These are phyloP conservation scores for Gerris lacustris DNA, from an alignment of 2,888 invertebrate genomes.

Conservation along the genomic window DNA sequence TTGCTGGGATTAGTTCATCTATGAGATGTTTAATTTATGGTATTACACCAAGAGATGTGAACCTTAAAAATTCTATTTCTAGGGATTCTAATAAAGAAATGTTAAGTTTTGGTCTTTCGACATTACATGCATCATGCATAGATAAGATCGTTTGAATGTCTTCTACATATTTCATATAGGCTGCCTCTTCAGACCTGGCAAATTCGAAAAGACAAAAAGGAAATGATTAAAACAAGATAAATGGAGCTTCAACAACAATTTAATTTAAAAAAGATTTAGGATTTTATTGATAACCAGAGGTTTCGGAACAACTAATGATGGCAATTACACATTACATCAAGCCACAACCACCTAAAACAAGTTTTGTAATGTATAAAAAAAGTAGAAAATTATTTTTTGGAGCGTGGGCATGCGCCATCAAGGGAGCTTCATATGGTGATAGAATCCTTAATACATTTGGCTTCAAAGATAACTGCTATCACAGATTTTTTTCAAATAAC, in stretches of 20 bases:
- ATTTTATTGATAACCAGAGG: slow-evolving; percentile 20
- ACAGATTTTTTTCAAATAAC: too few species aligned
- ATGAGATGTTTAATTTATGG: slow-evolving; percentile 15
- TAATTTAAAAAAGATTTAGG: slow-evolving; percentile 15
- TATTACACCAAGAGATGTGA: slow-evolving; percentile 13
- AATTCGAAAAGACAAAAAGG: slow-evolving; percentile 10
- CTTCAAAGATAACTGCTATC: too few species aligned
- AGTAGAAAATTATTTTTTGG: too few species aligned
- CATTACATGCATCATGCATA: not conserved
- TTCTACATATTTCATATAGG: slow-evolving; percentile 19
- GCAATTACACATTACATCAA: too few species aligned
- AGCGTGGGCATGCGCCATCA: too few species aligned
- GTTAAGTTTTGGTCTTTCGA: slow-evolving; percentile 17
- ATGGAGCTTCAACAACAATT: slow-evolving; percentile 14
- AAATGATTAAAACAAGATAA: slow-evolving; percentile 7
- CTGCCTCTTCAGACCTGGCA: slow-evolving; percentile 16
- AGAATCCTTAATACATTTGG: too few species aligned
- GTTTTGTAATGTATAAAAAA: too few species aligned
- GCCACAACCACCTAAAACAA: too few species aligned
- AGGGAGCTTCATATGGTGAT: too few species aligned
- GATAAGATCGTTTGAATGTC: slow-evolving; percentile 18
- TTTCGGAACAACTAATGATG: slow-evolving; percentile 20
- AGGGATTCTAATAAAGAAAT: slow-evolving; percentile 7
- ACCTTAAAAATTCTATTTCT: slow-evolving; percentile 2
- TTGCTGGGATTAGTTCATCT: slow-evolving; percentile 13